These are phyloP conservation scores for Erebia palarica DNA, from an alignment of 2,888 invertebrate species.

Conservation along the genomic window DNA sequence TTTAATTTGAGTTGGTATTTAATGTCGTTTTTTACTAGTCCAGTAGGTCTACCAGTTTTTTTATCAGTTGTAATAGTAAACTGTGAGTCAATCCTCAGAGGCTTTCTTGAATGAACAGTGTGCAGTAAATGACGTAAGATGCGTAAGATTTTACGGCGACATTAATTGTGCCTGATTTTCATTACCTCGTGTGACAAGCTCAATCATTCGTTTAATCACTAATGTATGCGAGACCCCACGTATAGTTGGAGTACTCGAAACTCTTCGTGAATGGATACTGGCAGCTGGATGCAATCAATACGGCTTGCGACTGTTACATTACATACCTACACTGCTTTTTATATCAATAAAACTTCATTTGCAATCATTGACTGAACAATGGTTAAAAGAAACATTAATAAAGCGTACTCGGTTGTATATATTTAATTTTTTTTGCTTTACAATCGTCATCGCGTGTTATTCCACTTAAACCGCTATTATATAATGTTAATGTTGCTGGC, in stretches of 20 bases:
- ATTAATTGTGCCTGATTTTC: conserved; percentile 42
- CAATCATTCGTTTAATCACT: conserved; percentile 52
- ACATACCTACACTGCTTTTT: conserved; percentile 9
- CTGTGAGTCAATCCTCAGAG: conserved; percentile 51
- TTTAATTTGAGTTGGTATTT: too few species aligned
- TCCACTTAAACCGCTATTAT: conserved; percentile 19
- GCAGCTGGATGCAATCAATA: neutral
- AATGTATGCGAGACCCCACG: conserved; percentile 38
- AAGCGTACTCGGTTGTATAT: conserved; percentile 9
- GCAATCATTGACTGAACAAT: conserved; percentile 11
- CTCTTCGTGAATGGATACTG: conserved; percentile 23
- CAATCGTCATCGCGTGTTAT: conserved; percentile 16
- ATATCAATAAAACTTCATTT: conserved; percentile 15
- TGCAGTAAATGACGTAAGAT: conserved; percentile 63
- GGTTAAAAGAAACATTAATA: conserved; percentile 21
- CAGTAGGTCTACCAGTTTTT: too few species aligned
- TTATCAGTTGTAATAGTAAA: neutral
- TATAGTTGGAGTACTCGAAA: conserved; percentile 30
- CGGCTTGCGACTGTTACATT: conserved; percentile 10
- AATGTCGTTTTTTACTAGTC: too few species aligned
- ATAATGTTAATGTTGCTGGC: conserved; percentile 13
- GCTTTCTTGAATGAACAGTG: conserved; percentile 62
- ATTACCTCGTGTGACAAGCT: conserved; percentile 39
- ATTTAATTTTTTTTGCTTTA: conserved; percentile 20
- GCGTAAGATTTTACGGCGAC: conserved; percentile 34